phyloP scores from a whole-genome alignment of 2,797 vertebrate species.

The Coranthus polyacanthus region DNA sequence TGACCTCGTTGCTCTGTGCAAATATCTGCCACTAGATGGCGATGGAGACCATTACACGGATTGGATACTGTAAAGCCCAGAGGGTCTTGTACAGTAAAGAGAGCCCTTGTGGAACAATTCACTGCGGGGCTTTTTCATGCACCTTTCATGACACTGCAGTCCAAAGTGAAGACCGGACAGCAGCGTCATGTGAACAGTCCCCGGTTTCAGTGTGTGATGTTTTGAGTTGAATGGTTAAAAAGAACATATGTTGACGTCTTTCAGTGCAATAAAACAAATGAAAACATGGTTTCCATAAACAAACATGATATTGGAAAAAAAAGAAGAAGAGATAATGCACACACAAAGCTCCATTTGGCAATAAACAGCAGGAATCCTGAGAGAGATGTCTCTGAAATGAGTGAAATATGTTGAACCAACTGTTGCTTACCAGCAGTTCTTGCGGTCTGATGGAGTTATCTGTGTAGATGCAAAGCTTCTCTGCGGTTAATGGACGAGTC shows the following conservation, averaged over 20 bases:
- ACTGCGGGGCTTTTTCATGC: constrained; percentile 36
- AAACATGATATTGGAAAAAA: constrained; percentile 4
- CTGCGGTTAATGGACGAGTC: constrained; percentile 96
- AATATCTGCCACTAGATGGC: constrained; percentile 90
- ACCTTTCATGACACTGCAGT: constrained; percentile 40
- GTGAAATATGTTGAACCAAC: constrained; percentile 34
- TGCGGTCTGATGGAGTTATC: constrained; percentile 97
- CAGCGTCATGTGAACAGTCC: neutral
- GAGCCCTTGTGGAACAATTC: constrained; percentile 60
- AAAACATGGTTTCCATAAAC: neutral
- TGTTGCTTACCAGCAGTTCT: constrained; percentile 93
- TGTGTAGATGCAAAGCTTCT: constrained; percentile 98
- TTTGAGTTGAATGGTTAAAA: neutral
- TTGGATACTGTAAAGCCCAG: constrained; percentile 57
- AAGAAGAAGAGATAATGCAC: neutral
- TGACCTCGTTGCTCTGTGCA: constrained; percentile 83
- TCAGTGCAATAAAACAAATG: constrained; percentile 8
- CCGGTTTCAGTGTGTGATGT: neutral
- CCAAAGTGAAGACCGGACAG: constrained; percentile 15
- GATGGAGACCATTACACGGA: constrained; percentile 76
- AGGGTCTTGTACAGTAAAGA: constrained; percentile 66
- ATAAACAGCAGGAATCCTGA: constrained; percentile 12
- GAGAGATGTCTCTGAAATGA: constrained; percentile 20
- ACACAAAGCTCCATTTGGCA: constrained; percentile 1
- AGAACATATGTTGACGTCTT: neutral